Percentiles rank a stretch among this genome's conserved stretches.
phyloP scores from a whole-genome alignment of 2,888 invertebrate genomes.

The Ormyrus pomaceus region DNA sequence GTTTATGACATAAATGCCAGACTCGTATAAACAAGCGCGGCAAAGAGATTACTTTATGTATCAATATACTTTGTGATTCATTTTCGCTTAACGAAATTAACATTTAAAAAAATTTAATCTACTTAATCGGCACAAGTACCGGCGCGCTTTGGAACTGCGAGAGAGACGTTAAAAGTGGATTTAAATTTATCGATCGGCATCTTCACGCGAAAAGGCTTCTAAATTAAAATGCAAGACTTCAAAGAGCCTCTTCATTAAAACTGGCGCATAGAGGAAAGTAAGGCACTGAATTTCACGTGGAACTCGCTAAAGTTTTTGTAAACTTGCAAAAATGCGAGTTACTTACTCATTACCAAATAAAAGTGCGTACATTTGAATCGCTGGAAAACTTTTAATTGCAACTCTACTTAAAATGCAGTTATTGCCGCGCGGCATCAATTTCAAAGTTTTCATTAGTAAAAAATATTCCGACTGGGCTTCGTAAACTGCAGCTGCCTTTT shows the following conservation, averaged over 20 bases:
- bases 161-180: constrained; percentile 1
- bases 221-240: constrained; percentile 15
- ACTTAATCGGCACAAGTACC: not conserved
- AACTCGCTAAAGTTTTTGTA: not conserved
- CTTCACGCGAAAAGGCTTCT: constrained; percentile 14
- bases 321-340: not conserved
- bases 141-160: not conserved
- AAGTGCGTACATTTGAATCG: too few relatives aligned
- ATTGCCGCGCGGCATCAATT: too few relatives aligned
- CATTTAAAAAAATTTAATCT: not conserved
- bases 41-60: too few relatives aligned
- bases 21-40: too few relatives aligned
- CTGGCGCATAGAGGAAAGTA: not conserved
- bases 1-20: too few relatives aligned
- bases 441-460: too few relatives aligned
- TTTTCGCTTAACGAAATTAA: too few relatives aligned
- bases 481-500: too few relatives aligned
- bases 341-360: not conserved
- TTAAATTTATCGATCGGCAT: constrained; percentile 28
- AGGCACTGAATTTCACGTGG: not conserved
- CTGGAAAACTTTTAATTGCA: too few relatives aligned
- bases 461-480: too few relatives aligned
- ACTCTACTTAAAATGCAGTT: too few relatives aligned
- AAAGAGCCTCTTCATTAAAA: constrained; percentile 30
- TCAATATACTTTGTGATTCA: too few relatives aligned